phyloP scores from a whole-genome alignment of 2,888 invertebrate genomes.

The Hybos culiciformis region DNA sequence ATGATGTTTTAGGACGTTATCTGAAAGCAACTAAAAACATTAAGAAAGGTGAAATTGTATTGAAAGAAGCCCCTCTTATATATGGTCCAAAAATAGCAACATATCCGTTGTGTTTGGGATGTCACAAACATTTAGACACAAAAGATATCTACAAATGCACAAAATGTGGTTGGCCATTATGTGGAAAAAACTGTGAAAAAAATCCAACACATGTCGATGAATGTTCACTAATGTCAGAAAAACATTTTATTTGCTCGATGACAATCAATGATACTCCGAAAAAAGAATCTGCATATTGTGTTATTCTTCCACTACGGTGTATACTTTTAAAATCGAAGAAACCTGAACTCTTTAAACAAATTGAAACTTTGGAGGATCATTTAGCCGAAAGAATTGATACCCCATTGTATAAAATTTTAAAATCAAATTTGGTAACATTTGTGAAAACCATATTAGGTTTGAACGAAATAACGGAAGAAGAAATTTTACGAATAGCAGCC shows the following conservation, averaged over 20 bases:
- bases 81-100: conserved; percentile 52
- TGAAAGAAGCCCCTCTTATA: conserved; percentile 50
- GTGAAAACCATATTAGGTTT: conserved; percentile 43
- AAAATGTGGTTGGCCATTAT: conserved; percentile 56
- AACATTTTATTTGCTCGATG: conserved; percentile 44
- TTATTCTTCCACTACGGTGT: conserved; percentile 51
- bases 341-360: conserved; percentile 30
- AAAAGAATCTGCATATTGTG: conserved; percentile 51
- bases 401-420: conserved; percentile 44
- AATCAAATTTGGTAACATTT: conserved; percentile 48
- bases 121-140: conserved; percentile 38
- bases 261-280: conserved; percentile 24
- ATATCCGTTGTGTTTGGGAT: conserved; percentile 47
- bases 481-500: conserved; percentile 48
- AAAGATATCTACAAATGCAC: conserved; percentile 45
- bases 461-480: conserved; percentile 40
- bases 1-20: conserved; percentile 45
- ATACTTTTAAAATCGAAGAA: conserved; percentile 44
- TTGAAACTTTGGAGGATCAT: conserved; percentile 37
- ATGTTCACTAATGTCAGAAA: conserved; percentile 45
- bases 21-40: conserved; percentile 54
- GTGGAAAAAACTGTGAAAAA: conserved; percentile 44
- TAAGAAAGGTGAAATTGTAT: conserved; percentile 49
- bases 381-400: conserved; percentile 45
- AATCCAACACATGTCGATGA: conserved; percentile 43